Percentiles rank a stretch among this genome's conserved stretches.
Conservation (phyloP, 2,797 vertebrate species). For the Coracias cyanogaster region DNA sequence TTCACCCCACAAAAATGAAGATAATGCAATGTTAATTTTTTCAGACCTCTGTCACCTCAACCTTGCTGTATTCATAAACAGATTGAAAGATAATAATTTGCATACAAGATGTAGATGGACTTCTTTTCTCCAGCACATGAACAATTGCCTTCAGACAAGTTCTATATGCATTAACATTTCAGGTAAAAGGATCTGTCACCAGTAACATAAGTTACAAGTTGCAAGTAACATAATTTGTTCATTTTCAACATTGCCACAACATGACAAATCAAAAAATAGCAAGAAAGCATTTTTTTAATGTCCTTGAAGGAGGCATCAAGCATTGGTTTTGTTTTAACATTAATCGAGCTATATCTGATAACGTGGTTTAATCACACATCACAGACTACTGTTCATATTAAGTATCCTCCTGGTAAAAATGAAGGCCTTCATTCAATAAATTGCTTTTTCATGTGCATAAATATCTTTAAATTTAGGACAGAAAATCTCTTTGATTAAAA, state of each 20-base stretch:
- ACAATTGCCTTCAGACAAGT: slow-evolving; percentile 34
- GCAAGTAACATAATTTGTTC: slow-evolving; percentile 26
- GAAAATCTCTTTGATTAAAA: slow-evolving; percentile 1
- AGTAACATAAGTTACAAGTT: neutral
- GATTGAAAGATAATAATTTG: slow-evolving; percentile 63
- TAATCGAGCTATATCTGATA: slow-evolving; percentile 65
- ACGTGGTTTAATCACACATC: slow-evolving; percentile 38
- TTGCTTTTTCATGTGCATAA: slow-evolving; percentile 44
- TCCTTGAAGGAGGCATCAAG: slow-evolving; percentile 45
- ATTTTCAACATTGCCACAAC: slow-evolving; percentile 38
- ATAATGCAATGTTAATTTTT: slow-evolving; percentile 66
- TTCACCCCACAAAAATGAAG: neutral
- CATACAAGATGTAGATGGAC: slow-evolving; percentile 43
- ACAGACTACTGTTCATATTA: slow-evolving; percentile 6
- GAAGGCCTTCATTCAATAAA: slow-evolving; percentile 50
- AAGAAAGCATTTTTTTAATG: neutral
- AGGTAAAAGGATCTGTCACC: slow-evolving; percentile 40
- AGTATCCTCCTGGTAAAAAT: slow-evolving; percentile 48
- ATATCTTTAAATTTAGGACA: slow-evolving; percentile 36
- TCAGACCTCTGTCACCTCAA: slow-evolving; percentile 52
- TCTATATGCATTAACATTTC: slow-evolving; percentile 9
- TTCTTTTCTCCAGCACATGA: slow-evolving; percentile 21
- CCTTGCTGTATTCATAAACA: slow-evolving; percentile 51
- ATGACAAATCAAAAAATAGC: slow-evolving; percentile 29
- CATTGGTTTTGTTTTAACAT: slow-evolving; percentile 54